Conservation (phyloP, 2,888 invertebrate genomes). For the Dinocampus coccinellae region DNA sequence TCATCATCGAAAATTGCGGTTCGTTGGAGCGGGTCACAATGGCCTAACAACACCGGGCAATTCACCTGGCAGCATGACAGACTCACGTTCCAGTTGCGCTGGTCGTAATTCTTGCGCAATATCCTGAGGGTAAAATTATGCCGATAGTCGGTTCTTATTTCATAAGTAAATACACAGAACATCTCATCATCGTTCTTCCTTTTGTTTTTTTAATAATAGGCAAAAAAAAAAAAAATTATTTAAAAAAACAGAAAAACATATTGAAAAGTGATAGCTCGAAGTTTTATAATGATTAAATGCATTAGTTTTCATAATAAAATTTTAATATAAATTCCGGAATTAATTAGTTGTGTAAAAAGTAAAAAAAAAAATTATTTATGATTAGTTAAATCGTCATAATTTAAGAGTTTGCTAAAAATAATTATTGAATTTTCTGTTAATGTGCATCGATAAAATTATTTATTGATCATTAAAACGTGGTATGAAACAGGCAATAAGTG, state of each 20-base stretch:
- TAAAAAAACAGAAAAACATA: background rate
- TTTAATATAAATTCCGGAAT: conserved; percentile 1
- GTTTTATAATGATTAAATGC: conserved; percentile 11
- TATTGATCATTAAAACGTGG: conserved; percentile 1
- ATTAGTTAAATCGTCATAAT: background rate
- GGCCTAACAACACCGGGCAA: conserved; percentile 68
- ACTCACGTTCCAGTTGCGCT: conserved; percentile 70
- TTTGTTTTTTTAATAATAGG: conserved; percentile 32
- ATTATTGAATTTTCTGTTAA: background rate
- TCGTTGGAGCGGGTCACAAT: conserved; percentile 59
- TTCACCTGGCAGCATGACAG: conserved; percentile 66
- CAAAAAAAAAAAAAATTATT: background rate
- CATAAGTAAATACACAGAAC: background rate
- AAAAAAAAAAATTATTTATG: background rate
- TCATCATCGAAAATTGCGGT: conserved; percentile 65
- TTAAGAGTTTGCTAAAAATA: background rate
- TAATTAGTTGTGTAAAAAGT: background rate
- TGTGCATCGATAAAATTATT: background rate
- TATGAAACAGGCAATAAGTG: conserved; percentile 16
- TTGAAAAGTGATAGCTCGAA: conserved; percentile 7
- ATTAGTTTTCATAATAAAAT: background rate
- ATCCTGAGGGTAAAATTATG: conserved; percentile 63
- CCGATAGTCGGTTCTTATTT: conserved; percentile 12
- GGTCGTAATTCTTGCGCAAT: conserved; percentile 71
- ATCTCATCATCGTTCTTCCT: conserved; percentile 50